A percentile compares a stretch with the other conserved stretches of the same genome.
phyloP scores from a whole-genome alignment of 2,797 vertebrate genomes.

The Rousettus madagascariensis region DNA sequence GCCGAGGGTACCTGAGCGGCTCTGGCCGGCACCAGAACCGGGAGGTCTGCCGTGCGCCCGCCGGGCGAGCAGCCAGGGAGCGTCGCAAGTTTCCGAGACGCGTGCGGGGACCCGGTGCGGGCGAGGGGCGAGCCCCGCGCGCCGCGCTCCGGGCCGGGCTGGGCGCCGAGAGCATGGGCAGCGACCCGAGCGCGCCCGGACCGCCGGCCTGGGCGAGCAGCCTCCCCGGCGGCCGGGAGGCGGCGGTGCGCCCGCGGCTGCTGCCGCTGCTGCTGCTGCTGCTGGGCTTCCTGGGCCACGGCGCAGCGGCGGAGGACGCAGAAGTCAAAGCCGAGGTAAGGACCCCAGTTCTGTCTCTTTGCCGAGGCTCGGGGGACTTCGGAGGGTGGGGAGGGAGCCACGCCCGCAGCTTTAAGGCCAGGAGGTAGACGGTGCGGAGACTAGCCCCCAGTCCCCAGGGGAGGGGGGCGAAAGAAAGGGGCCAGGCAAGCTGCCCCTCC shows the following conservation, averaged over 20 bases:
- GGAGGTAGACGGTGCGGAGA: background rate
- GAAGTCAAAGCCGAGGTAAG: conserved; percentile 79
- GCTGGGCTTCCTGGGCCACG: conserved; percentile 71
- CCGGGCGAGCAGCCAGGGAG: conserved; percentile 50
- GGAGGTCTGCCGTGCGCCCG: background rate
- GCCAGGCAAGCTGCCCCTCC: background rate
- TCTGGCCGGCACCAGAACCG: background rate
- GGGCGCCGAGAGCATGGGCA: conserved; percentile 63
- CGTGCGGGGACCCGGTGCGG: background rate
- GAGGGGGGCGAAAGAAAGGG: background rate
- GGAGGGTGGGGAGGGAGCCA: background rate
- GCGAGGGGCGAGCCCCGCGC: background rate
- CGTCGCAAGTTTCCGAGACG: conserved; percentile 69
- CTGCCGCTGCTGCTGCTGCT: conserved; percentile 64
- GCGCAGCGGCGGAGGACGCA: conserved; percentile 53
- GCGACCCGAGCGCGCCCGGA: conserved; percentile 51
- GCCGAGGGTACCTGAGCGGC: conserved; percentile 33
- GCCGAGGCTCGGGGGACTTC: background rate
- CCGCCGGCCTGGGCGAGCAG: conserved; percentile 27
- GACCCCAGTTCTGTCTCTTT: background rate
- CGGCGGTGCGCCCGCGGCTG: conserved; percentile 50
- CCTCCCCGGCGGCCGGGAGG: conserved; percentile 29
- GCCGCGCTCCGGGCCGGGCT: background rate
- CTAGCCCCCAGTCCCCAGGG: background rate
- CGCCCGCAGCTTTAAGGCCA: background rate